These are phyloP conservation scores for Chelonia mydas DNA, from an alignment of 2,797 vertebrate species.

Conservation along the genomic window DNA sequence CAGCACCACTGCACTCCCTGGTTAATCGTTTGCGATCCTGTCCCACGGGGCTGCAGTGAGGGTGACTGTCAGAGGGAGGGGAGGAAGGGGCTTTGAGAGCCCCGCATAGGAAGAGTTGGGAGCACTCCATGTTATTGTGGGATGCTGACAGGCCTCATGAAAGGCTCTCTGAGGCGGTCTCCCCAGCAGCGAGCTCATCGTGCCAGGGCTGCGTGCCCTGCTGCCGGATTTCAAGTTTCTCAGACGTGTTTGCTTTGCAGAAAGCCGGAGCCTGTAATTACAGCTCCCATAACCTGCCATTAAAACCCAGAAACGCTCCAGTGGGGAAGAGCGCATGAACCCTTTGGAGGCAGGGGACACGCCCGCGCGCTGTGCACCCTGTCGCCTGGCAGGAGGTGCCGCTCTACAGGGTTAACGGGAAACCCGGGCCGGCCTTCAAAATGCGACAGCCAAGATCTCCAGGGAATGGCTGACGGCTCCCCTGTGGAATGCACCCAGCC, in stretches of 20 bases:
- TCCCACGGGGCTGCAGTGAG: neutral
- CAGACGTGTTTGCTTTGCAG: constrained; percentile 39
- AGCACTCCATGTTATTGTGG: neutral
- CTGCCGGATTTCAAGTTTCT: constrained; percentile 48
- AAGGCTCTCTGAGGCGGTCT: neutral
- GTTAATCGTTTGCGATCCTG: neutral
- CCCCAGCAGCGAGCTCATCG: neutral
- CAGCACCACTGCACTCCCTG: neutral
- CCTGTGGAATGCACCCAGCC: neutral
- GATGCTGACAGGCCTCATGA: rapidly evolving
- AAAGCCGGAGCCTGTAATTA: constrained; percentile 70
- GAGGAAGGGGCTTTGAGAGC: neutral
- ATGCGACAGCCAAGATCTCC: neutral
- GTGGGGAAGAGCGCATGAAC: neutral
- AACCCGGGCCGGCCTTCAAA: neutral
- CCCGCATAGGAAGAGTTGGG: neutral
- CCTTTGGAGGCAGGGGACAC: neutral
- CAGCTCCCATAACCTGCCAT: constrained; percentile 68
- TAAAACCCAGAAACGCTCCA: constrained; percentile 9
- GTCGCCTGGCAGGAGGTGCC: neutral
- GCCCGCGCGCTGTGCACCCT: neutral
- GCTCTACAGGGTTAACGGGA: no score
- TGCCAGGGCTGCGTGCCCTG: neutral
- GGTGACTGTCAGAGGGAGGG: no score
- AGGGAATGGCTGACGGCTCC: neutral